Conservation (phyloP, 1,140 invertebrate species). For the Euglossa dilemma region DNA sequence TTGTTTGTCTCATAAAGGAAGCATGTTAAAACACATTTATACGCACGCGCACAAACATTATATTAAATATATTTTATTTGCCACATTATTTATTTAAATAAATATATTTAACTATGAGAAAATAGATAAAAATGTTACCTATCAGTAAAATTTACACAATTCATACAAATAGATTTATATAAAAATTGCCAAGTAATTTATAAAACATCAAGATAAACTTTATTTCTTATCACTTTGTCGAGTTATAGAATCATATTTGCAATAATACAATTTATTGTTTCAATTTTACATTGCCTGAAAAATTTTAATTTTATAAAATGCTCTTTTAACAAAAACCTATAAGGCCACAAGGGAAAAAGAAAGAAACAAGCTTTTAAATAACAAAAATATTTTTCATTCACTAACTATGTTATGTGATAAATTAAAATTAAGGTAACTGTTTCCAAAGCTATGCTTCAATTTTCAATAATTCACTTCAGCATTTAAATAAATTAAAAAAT, state of each 20-base stretch:
- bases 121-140: constrained; percentile 13
- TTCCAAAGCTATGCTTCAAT: background rate
- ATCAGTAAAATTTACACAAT: background rate
- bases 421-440: constrained; percentile 2
- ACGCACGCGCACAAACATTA: background rate
- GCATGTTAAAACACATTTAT: constrained; percentile 32
- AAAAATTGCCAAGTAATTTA: constrained; percentile 8
- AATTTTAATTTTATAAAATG: background rate
- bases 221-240: background rate
- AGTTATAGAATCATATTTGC: background rate
- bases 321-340: background rate
- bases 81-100: background rate
- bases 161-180: constrained; percentile 7
- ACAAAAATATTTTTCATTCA: constrained; percentile 4
- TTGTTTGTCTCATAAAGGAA: constrained; percentile 5
- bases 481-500: constrained; percentile 13
- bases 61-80: constrained; percentile 15
- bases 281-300: background rate
- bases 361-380: background rate
- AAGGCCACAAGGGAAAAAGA: background rate
- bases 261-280: background rate
- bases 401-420: background rate
- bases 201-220: background rate
- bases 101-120: background rate
- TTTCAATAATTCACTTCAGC: background rate